These are phyloP conservation scores for Luperina nickerlii DNA, from an alignment of 2,888 invertebrate genomes.

Conservation along the genomic window DNA sequence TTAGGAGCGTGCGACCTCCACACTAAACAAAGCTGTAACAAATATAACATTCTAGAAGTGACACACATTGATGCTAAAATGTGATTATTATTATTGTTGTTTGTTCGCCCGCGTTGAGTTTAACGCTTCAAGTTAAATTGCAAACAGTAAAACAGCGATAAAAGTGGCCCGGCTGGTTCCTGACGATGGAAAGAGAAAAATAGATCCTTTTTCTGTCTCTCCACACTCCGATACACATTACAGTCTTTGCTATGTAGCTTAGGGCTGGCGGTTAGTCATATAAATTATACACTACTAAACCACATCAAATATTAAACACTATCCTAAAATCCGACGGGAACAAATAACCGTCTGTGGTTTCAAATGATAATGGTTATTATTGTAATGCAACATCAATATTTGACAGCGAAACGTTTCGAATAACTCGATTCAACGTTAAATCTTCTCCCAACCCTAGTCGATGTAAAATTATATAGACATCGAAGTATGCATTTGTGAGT, in stretches of 20 bases:
- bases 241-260: conserved; percentile 53
- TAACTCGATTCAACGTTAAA: conserved; percentile 56
- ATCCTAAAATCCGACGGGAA: conserved; percentile 40
- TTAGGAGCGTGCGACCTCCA: background rate
- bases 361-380: conserved; percentile 62
- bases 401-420: conserved; percentile 63
- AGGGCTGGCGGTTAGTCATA: conserved; percentile 47
- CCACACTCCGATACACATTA: conserved; percentile 59
- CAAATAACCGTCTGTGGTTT: conserved; percentile 55
- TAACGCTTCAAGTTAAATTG: conserved; percentile 87
- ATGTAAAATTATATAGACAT: conserved; percentile 62
- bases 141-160: conserved; percentile 86
- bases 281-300: conserved; percentile 10
- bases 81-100: conserved; percentile 80
- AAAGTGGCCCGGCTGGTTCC: conserved; percentile 83
- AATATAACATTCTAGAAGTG: conserved; percentile 59
- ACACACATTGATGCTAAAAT: conserved; percentile 73
- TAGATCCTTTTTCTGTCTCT: conserved; percentile 68
- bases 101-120: conserved; percentile 78
- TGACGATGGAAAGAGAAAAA: conserved; percentile 75
- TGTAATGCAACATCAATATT: conserved; percentile 69
- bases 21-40: conserved; percentile 36
- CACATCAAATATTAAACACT: conserved; percentile 25
- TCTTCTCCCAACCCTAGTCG: conserved; percentile 58
- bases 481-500: conserved; percentile 63